Evolutionary conservation across 2,888 invertebrate species (phyloP), one percentile per base, ranked within the genome.

Genomic region (Volucella zonaria): DNA sequence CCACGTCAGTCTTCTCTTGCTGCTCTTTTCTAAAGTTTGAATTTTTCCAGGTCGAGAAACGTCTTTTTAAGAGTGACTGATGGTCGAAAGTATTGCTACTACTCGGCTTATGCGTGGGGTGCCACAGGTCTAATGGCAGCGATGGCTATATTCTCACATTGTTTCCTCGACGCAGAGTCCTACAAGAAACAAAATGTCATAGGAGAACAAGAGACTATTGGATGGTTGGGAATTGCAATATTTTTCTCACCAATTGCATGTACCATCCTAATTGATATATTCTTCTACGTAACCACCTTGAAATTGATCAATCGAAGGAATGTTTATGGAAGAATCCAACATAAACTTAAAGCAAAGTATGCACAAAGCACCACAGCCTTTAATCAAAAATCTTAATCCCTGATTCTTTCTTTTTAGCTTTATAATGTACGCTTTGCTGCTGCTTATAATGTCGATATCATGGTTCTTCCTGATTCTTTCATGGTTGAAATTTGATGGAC

Each of bases 81-180:
- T 91, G 96, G 96, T 0, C 94, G 95, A 81, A 97, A 97, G 92
- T 97, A 97, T 90, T 97, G 96, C 89, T 97, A 96, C 89, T 97
- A 97, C 90, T 96, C 97, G 0, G 93, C 93, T 51, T 97, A 96
- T 88, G 96, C 96, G 0, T 97, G 97, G 96, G 93, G 94, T 6
- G 94, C 94, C 87, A 96, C 96, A 0, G 90, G 94, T 0, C 89
- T 94, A 18, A 95, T 97, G 93, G 94, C 96, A 0, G 93, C 93
- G 0, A 93, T 96, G 89, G 96, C 96, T 0, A 93, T 97, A 59
- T 96, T 96, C 90, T 95, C 96, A 0, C 97, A 97, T 91, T 96
- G 96, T 89, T 94, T 96, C 45, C 93, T 97, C 73, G 95, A 95
- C 58, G 93, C 93, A 14, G 93, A 93, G 4, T 87, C 90, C 1